Percentiles rank a stretch among this genome's conserved stretches.
Evolutionary conservation across 2,888 invertebrate species (phyloP).

Genomic region (Epiblema foenella): DNA sequence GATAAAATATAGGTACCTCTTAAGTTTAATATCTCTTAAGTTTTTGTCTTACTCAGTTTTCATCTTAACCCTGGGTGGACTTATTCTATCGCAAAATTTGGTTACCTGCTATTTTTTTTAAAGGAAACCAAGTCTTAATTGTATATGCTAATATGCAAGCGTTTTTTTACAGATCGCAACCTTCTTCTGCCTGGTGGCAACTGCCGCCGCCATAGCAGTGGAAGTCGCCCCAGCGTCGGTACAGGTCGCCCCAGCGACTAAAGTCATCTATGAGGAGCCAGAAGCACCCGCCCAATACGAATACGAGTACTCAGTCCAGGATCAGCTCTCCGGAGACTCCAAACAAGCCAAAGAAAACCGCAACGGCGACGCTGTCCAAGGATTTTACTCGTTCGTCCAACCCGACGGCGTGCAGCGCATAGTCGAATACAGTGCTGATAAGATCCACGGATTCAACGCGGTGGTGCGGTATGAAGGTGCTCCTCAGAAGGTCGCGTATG

Average conservation of each 20-base stretch:
- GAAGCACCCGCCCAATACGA: slow-evolving; percentile 42
- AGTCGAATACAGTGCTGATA: slow-evolving; percentile 62
- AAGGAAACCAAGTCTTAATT: no score
- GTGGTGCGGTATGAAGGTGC: slow-evolving; percentile 74
- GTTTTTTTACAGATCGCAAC: slow-evolving; percentile 55
- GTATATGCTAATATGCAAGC: background rate
- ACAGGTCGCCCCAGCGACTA: slow-evolving; percentile 43
- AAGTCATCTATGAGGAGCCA: slow-evolving; percentile 46
- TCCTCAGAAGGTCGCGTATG: slow-evolving; percentile 46
- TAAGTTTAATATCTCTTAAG: no score
- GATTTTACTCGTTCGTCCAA: slow-evolving; percentile 53
- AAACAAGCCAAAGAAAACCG: slow-evolving; percentile 54
- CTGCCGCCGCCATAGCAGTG: slow-evolving; percentile 60
- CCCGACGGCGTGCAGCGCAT: slow-evolving; percentile 51
- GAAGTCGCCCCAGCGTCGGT: slow-evolving; percentile 47
- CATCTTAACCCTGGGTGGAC: no score
- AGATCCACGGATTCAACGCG: slow-evolving; percentile 77
- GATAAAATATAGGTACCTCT: no score
- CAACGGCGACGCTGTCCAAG: slow-evolving; percentile 52
- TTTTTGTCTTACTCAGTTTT: no score
- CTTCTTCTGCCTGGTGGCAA: slow-evolving; percentile 61
- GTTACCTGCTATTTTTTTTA: no score
- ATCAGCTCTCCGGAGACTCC: slow-evolving; percentile 52
- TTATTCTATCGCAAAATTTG: no score
- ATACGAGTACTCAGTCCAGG: slow-evolving; percentile 47